These are phyloP conservation scores for Eudyptes chrysolophus DNA, from an alignment of 2,113 vertebrate genomes.

Conservation along the genomic window DNA sequence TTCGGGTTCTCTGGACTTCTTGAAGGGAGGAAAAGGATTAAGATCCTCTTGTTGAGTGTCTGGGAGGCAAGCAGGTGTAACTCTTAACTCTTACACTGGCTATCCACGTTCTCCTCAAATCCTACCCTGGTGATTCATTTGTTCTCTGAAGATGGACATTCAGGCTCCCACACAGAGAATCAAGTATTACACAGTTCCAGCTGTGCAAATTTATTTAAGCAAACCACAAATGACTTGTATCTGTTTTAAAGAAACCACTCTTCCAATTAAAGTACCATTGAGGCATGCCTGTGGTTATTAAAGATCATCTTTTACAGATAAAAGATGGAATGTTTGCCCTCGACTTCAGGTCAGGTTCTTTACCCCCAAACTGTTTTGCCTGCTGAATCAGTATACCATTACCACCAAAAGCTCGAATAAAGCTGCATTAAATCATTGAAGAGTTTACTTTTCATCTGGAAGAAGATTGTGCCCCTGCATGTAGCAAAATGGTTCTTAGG, in stretches of 20 bases:
- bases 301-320: not conserved
- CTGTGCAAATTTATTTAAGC: not conserved
- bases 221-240: conserved; percentile 10
- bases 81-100: not conserved
- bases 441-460: not conserved
- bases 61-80: not conserved
- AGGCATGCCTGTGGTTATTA: not conserved
- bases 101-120: not conserved
- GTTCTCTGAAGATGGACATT: not conserved
- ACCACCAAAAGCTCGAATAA: not conserved
- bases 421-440: not conserved
- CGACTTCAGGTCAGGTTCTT: not conserved
- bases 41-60: not conserved
- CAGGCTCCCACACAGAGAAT: not conserved
- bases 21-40: not conserved
- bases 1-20: not conserved
- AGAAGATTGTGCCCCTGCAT: not conserved
- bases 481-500: not conserved
- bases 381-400: not conserved
- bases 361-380: not conserved
- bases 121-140: not conserved
- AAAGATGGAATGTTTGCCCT: not conserved
- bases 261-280: not conserved
- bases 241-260: conserved; percentile 7
- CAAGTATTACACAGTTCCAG: not conserved